Percentiles rank a stretch among this genome's conserved stretches.
Evolutionary conservation across 2,113 vertebrate genomes (phyloP).

Genomic region (Apus apus): DNA sequence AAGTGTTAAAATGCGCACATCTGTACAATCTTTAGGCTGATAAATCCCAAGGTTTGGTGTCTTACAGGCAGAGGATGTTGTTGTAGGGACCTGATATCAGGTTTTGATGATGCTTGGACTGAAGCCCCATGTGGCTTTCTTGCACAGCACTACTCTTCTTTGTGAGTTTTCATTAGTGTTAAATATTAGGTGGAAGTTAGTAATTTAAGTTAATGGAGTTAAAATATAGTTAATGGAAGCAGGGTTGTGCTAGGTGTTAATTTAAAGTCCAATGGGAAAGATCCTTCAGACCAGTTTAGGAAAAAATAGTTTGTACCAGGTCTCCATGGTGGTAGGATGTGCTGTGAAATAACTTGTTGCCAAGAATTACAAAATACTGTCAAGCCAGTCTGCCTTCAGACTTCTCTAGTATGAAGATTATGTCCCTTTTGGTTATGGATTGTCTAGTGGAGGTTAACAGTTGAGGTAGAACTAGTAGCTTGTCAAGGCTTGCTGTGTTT

Average conservation of each 20-base stretch:
- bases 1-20: not conserved
- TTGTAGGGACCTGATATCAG: accelerated
- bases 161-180: not conserved
- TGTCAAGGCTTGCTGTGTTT: not conserved
- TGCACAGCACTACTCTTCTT: not conserved
- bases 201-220: not conserved
- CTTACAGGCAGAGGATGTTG: not conserved
- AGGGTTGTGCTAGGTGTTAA: not conserved
- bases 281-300: not conserved
- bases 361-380: not conserved
- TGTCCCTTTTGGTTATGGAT: not conserved
- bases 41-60: not conserved
- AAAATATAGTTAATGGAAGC: not conserved
- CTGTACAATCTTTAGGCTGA: not conserved
- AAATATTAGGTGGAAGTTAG: not conserved
- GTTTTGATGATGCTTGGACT: not conserved
- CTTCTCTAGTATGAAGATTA: not conserved
- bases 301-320: not conserved
- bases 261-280: not conserved
- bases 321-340: not conserved
- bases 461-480: not conserved
- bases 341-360: not conserved
- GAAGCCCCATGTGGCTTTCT: not conserved
- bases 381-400: not conserved
- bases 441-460: not conserved